A percentile compares a stretch with the other conserved stretches of the same genome.
Conservation (phyloP, 92 coral and sea anemone genomes). For the Metridium senile region DNA sequence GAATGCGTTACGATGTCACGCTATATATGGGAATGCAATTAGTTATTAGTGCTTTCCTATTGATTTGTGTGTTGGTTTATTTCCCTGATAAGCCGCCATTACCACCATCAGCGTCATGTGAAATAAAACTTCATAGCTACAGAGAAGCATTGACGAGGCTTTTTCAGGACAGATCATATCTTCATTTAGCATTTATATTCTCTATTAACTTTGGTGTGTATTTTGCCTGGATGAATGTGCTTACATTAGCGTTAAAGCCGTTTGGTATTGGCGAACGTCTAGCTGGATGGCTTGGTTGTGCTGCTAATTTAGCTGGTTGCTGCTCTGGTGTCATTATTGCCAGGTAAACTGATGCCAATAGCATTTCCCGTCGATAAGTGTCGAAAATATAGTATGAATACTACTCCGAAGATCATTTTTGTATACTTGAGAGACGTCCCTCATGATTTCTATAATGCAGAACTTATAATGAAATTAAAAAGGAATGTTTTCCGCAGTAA, state of each 20-base stretch:
- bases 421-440: too few species aligned
- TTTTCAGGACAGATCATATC: slow-evolving; percentile 39
- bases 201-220: slow-evolving; percentile 58
- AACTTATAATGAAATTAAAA: too few species aligned
- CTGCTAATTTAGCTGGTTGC: slow-evolving; percentile 49
- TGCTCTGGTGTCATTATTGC: slow-evolving; percentile 50
- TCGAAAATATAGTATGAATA: neutral
- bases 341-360: slow-evolving; percentile 46
- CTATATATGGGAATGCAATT: slow-evolving; percentile 47
- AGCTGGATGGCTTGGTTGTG: slow-evolving; percentile 82
- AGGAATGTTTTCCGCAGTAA: too few species aligned
- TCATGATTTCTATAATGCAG: too few species aligned
- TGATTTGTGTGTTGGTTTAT: slow-evolving; percentile 56
- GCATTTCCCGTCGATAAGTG: neutral
- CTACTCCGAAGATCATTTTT: neutral
- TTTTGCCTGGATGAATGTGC: slow-evolving; percentile 73
- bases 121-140: neutral
- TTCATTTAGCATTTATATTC: slow-evolving; percentile 43
- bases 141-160: slow-evolving; percentile 7
- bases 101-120: slow-evolving; percentile 69
- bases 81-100: slow-evolving; percentile 78
- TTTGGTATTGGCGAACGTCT: slow-evolving; percentile 53
- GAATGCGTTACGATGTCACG: slow-evolving; percentile 19
- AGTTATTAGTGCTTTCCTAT: slow-evolving; percentile 45
- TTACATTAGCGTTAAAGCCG: slow-evolving; percentile 64